These are phyloP conservation scores for Tetragnatha versicolor DNA, from an alignment of 1,140 invertebrate species.

Conservation along the genomic window DNA sequence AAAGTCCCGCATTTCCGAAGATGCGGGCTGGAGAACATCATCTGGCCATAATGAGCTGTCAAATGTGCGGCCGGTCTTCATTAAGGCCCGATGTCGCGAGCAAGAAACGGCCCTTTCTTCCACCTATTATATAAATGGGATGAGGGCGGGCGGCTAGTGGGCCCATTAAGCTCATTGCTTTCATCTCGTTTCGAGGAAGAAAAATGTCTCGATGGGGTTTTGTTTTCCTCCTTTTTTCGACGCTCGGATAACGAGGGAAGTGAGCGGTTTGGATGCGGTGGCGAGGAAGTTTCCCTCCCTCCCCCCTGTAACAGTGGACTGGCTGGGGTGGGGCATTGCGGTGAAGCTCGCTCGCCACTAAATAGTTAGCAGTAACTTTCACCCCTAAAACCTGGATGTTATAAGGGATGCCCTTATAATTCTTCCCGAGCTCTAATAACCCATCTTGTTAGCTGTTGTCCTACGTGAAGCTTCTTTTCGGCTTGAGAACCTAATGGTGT, in stretches of 20 bases:
- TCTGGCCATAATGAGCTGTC: slow-evolving; percentile 50
- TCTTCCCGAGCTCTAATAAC: too few relatives aligned
- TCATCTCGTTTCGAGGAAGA: slow-evolving; percentile 14
- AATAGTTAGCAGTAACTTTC: too few relatives aligned
- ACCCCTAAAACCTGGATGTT: too few relatives aligned
- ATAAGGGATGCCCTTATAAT: too few relatives aligned
- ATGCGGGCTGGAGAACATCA: slow-evolving; percentile 32
- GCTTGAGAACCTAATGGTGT: too few relatives aligned
- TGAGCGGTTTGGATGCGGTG: slow-evolving; percentile 40
- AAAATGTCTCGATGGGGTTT: background rate
- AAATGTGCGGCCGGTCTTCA: slow-evolving; percentile 51
- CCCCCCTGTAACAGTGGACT: too few relatives aligned
- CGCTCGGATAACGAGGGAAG: slow-evolving; percentile 39
- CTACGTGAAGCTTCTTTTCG: too few relatives aligned
- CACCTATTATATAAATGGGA: slow-evolving; percentile 48
- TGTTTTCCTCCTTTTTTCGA: slow-evolving; percentile 10
- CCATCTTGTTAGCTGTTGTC: too few relatives aligned
- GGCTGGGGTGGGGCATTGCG: background rate
- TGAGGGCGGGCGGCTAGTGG: slow-evolving; percentile 22
- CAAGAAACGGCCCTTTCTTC: slow-evolving; percentile 31
- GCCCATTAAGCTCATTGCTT: slow-evolving; percentile 50
- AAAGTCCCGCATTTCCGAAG: slow-evolving; percentile 45
- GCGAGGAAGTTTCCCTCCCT: background rate
- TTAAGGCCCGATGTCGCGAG: slow-evolving; percentile 20
- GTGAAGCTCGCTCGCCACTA: too few relatives aligned